Base-by-base conservation (phyloP, 64 coral and sea anemone genomes). In the Hydrozoanthus tunicans region DNA sequence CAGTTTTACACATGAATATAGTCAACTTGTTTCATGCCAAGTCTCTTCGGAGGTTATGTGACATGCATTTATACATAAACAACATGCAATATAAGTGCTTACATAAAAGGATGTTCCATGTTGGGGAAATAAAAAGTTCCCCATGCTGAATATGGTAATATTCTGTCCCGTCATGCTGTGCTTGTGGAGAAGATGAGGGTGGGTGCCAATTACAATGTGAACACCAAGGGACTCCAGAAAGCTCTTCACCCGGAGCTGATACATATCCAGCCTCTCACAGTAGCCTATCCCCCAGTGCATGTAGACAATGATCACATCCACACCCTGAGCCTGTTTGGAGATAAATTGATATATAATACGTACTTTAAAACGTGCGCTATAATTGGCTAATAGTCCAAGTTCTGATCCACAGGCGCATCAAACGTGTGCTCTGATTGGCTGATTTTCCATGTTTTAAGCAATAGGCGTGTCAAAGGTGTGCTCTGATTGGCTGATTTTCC, bases 221-320 rank as follows among this genome's bases (percentile, higher is more conserved):
- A 83, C 81, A 11, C 81, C 81, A 11, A 83, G 51, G 12, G 81
- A 68, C 27, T 66, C 15, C 10, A 83, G 81, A 51, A 64, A 54
- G 32, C 14, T 32, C 17, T 54, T 68, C 13, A 83, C 81, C 43
- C 81, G 81, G 7, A 83, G 43, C 32, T 83, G 61, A 1, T 83
- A 62, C 15, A 83, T 9, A 8, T 83, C 81, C 27, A 83, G 32
- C 0, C 27, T 62, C 63, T 83, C 27, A 52, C 81, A 83, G 32
- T 83, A 83, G 6, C 81, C 81, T 23, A 83, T 83, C 14, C 81
- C 81, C 81, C 81, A 83, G 61, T 83, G 81, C 32, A 83, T 83
- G 15, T 66, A 83, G 61, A 83, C 81, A 9, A 83, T 68, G 32
- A 83, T 83, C 3, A 83, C 62, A 83, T 83, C 81, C 2, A 83